Percentiles rank a stretch among this genome's conserved stretches.
These are phyloP conservation scores for Clivina fossor DNA, from an alignment of 2,888 invertebrate species.

Conservation along the genomic window DNA sequence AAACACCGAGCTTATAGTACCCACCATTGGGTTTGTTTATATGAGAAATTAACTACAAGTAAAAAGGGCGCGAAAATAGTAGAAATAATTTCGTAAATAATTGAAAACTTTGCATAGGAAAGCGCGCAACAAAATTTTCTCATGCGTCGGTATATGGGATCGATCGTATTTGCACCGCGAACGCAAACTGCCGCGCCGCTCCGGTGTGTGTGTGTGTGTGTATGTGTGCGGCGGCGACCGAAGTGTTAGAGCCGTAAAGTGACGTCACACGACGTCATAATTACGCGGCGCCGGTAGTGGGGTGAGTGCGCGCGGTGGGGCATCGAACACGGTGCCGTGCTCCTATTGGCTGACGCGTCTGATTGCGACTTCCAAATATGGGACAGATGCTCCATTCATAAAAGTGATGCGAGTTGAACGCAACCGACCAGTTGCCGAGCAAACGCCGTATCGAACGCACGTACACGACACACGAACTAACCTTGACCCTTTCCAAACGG, in stretches of 20 bases:
- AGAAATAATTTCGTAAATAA: too few species aligned
- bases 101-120: too few species aligned
- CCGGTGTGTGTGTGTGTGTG: conserved; percentile 43
- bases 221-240: conserved; percentile 47
- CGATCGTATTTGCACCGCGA: conserved; percentile 62
- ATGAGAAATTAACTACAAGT: too few species aligned
- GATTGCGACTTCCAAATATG: conserved; percentile 77
- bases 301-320: conserved; percentile 37
- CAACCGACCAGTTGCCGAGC: conserved; percentile 65
- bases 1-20: too few species aligned
- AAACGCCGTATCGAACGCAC: conserved; percentile 49
- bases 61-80: too few species aligned
- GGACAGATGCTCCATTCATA: conserved; percentile 84
- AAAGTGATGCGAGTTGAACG: conserved; percentile 72
- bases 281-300: conserved; percentile 39
- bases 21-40: too few species aligned
- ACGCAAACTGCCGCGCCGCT: conserved; percentile 58
- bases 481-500: conserved; percentile 16
- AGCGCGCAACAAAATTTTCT: too few species aligned
- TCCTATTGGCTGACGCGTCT: conserved; percentile 58
- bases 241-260: conserved; percentile 48
- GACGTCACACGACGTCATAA: conserved; percentile 30
- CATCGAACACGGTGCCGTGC: conserved; percentile 42
- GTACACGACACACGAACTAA: conserved; percentile 48
- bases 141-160: too few species aligned